These are phyloP conservation scores for Mactromeris polynyma DNA, from an alignment of 2,888 invertebrate genomes.

Conservation along the genomic window DNA sequence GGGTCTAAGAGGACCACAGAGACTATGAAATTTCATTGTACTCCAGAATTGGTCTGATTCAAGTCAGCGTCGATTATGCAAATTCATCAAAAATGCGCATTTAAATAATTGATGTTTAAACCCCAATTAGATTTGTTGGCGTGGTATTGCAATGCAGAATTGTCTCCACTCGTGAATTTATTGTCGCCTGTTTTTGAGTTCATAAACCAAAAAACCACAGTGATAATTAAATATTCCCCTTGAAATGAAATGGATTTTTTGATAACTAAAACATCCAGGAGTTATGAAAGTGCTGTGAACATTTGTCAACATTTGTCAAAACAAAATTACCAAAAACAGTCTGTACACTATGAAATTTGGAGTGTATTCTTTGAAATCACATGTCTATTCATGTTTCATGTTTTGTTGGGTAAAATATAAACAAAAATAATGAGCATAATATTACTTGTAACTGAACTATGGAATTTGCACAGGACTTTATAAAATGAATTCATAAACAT, in stretches of 20 bases:
- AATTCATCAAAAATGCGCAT: not conserved
- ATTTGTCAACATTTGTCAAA: not conserved
- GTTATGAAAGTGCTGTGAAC: not conserved
- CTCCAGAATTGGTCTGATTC: not conserved
- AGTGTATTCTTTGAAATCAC: not conserved
- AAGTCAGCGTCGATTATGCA: not conserved
- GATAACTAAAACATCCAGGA: not conserved
- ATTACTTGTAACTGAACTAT: no score
- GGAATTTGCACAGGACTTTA: no score
- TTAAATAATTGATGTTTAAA: constrained; percentile 10
- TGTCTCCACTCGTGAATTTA: not conserved
- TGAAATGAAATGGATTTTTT: not conserved
- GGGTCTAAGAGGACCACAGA: not conserved
- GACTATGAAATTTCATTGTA: not conserved
- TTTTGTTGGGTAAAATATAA: not conserved
- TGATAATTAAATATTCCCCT: not conserved
- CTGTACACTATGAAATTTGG: not conserved
- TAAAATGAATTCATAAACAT: no score
- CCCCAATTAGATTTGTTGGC: not conserved
- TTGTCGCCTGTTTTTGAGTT: not conserved
- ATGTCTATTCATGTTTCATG: not conserved
- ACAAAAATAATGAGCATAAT: no score
- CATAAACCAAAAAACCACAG: not conserved
- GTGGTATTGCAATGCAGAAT: not conserved
- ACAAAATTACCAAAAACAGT: not conserved